Evolutionary conservation across 2,113 vertebrate species (phyloP).

Genomic region (Dasyurus viverrinus): DNA sequence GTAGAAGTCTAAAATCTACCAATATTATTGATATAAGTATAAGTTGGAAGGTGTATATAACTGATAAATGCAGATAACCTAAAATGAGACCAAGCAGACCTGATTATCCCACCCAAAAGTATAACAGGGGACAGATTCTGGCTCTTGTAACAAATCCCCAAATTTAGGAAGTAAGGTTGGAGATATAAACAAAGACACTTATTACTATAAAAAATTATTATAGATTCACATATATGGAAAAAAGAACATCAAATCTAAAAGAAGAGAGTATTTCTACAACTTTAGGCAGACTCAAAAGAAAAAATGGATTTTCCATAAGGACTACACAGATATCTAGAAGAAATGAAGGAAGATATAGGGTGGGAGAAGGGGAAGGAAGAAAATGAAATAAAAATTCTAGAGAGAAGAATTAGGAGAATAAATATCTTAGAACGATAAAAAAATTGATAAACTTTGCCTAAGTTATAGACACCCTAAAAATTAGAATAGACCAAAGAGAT

Average conservation of each 20-base stretch:
- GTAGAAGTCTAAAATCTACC: neutral
- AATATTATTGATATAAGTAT: neutral
- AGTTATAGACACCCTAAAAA: neutral
- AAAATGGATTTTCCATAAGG: neutral
- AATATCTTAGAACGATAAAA: neutral
- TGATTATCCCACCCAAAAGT: neutral
- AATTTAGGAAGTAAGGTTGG: neutral
- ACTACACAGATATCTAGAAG: neutral
- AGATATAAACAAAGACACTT: too few species aligned
- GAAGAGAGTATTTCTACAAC: too few species aligned
- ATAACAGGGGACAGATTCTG: neutral
- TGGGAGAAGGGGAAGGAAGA: neutral
- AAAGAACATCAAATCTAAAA: too few species aligned
- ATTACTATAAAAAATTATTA: too few species aligned
- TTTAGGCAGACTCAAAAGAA: neutral
- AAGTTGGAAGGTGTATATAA: neutral
- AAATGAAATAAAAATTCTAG: neutral
- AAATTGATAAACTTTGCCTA: neutral
- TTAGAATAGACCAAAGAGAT: neutral
- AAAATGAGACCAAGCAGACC: neutral
- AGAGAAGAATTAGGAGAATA: neutral
- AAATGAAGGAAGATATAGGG: neutral
- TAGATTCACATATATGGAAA: too few species aligned
- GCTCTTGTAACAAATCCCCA: neutral
- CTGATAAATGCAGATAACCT: neutral